A percentile compares a stretch with the other conserved stretches of the same genome.
Evolutionary conservation across 2,888 invertebrate genomes (phyloP).

Genomic region (Habroteleia sp.): DNA sequence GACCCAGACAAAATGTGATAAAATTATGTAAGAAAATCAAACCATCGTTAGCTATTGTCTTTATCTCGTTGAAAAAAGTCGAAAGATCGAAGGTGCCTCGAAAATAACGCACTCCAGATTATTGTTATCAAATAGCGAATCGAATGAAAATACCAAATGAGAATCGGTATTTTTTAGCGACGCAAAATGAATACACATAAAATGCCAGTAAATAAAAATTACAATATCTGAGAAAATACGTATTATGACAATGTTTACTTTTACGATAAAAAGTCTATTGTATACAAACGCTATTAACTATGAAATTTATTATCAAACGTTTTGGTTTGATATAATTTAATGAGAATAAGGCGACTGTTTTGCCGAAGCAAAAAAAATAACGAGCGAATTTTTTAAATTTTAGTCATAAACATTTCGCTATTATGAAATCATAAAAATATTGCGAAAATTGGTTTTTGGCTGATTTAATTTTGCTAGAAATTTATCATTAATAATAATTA

Average conservation of each 20-base stretch:
- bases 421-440: too few relatives aligned
- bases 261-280: constrained; percentile 46
- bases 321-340: constrained; percentile 28
- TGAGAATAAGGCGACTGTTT: too few relatives aligned
- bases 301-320: constrained; percentile 43
- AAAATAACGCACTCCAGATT: constrained; percentile 6
- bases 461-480: too few relatives aligned
- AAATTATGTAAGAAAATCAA: constrained; percentile 43
- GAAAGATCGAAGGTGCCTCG: constrained; percentile 7
- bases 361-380: too few relatives aligned
- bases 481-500: too few relatives aligned
- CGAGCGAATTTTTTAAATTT: too few relatives aligned
- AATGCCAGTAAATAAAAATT: constrained; percentile 42
- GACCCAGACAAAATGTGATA: constrained; percentile 50
- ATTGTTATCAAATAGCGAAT: constrained; percentile 21
- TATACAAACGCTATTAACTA: constrained; percentile 49
- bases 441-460: too few relatives aligned
- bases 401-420: too few relatives aligned
- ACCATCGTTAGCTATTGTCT: constrained; percentile 36
- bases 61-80: constrained; percentile 26
- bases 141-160: background rate
- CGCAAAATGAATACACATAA: constrained; percentile 9
- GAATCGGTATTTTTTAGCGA: constrained; percentile 8
- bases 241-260: constrained; percentile 46
- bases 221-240: constrained; percentile 36